Conservation (phyloP, 2,113 vertebrate genomes). For the Sorex fumeus region DNA sequence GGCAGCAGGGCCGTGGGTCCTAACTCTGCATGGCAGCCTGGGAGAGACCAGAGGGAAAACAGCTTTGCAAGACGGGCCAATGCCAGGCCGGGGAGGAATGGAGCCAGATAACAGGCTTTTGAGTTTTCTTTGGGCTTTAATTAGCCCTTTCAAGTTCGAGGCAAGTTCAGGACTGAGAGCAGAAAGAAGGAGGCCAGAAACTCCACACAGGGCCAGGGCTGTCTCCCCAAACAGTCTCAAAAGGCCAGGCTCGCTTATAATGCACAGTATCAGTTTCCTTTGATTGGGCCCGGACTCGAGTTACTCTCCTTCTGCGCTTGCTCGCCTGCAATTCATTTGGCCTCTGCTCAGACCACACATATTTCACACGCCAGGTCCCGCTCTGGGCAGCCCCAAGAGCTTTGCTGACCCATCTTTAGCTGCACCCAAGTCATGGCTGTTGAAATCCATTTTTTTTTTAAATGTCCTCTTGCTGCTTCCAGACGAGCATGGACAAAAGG, state of each 20-base stretch:
- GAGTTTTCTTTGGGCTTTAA: slow-evolving; percentile 86
- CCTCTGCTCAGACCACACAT: slow-evolving; percentile 62
- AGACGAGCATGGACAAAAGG: not conserved
- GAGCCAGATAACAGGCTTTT: slow-evolving; percentile 83
- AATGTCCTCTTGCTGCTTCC: not conserved
- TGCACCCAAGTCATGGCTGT: fast-evolving
- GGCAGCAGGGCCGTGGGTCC: slow-evolving; percentile 38
- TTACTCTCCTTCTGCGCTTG: slow-evolving; percentile 29
- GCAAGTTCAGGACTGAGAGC: slow-evolving; percentile 80
- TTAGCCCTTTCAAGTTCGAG: slow-evolving; percentile 88
- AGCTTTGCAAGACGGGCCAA: slow-evolving; percentile 58
- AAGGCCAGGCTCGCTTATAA: slow-evolving; percentile 60
- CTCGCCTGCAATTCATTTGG: slow-evolving; percentile 49
- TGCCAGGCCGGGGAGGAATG: slow-evolving; percentile 63
- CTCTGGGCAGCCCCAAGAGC: not conserved
- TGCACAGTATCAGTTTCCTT: slow-evolving; percentile 70
- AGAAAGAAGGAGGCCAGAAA: slow-evolving; percentile 76
- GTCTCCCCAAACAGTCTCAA: slow-evolving; percentile 59
- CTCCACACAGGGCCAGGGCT: slow-evolving; percentile 3
- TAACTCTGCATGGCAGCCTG: not conserved
- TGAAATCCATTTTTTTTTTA: not conserved
- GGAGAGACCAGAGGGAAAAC: slow-evolving; percentile 65
- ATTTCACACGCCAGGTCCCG: fast-evolving
- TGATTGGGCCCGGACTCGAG: slow-evolving; percentile 40
- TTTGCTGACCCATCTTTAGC: not conserved